phyloP scores from a whole-genome alignment of 1,140 invertebrate species.

The Dendroctonus valens region DNA sequence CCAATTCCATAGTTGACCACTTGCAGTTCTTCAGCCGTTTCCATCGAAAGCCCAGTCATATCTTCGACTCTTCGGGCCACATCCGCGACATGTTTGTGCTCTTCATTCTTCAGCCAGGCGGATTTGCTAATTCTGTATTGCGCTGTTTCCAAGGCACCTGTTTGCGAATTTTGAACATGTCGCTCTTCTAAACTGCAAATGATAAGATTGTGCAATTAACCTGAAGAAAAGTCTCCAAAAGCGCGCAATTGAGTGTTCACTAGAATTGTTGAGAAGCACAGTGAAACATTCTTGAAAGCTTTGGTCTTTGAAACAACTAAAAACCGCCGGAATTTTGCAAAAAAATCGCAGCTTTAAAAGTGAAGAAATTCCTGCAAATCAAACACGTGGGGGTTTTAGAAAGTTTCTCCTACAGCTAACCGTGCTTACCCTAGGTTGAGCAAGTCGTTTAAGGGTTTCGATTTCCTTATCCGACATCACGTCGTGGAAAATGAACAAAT shows the following conservation, averaged over 20 bases:
- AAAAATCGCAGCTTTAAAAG: too few relatives aligned
- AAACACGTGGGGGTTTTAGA: too few relatives aligned
- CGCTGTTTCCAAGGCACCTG: constrained; percentile 90
- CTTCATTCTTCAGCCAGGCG: constrained; percentile 87
- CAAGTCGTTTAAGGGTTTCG: constrained; percentile 80
- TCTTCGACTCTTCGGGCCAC: constrained; percentile 74
- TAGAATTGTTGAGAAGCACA: too few relatives aligned
- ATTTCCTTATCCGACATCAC: constrained; percentile 90
- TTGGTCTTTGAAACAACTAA: too few relatives aligned
- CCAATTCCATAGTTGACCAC: constrained; percentile 98
- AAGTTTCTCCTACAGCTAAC: too few relatives aligned
- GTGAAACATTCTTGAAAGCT: too few relatives aligned
- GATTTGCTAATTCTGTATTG: constrained; percentile 97
- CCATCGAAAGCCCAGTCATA: constrained; percentile 81
- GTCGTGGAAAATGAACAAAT: constrained; percentile 86
- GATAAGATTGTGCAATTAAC: not conserved
- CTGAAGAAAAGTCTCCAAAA: too few relatives aligned
- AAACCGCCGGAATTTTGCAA: too few relatives aligned
- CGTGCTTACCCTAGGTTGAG: constrained; percentile 73
- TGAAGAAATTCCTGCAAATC: too few relatives aligned
- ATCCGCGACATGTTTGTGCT: constrained; percentile 71
- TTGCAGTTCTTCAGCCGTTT: constrained; percentile 91
- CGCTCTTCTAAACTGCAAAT: constrained; percentile 80
- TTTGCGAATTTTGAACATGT: constrained; percentile 96
- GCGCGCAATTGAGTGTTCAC: too few relatives aligned